These are phyloP conservation scores for Naja naja DNA, from an alignment of 2,113 vertebrate genomes.

Conservation along the genomic window DNA sequence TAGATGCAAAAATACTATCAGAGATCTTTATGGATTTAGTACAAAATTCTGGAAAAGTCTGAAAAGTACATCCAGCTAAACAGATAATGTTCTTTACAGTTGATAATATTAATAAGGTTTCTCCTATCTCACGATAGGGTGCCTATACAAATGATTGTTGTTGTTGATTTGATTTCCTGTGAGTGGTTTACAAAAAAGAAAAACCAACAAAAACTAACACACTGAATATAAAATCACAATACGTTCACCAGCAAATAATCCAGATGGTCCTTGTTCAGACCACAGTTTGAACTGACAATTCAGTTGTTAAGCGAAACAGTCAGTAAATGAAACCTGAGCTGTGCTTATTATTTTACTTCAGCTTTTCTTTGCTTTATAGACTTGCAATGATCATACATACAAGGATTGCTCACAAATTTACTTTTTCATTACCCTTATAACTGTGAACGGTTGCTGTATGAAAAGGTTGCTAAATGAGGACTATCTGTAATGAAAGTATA, in stretches of 20 bases:
- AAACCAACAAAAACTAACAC: not conserved
- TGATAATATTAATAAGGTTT: not conserved
- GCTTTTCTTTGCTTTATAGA: not conserved
- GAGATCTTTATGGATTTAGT: not conserved
- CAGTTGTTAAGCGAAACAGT: not conserved
- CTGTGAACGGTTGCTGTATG: not conserved
- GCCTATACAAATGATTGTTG: not conserved
- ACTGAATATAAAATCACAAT: not conserved
- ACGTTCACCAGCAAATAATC: not conserved
- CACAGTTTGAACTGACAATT: not conserved
- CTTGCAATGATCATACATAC: not conserved
- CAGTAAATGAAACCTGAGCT: not conserved
- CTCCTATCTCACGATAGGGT: not conserved
- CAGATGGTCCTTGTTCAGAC: not conserved
- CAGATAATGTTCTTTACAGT: not conserved
- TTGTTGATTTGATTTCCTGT: not conserved
- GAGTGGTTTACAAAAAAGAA: not conserved
- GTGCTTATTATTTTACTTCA: not conserved
- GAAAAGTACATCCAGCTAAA: not conserved
- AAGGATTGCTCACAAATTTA: not conserved
- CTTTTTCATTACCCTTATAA: not conserved
- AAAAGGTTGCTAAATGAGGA: not conserved
- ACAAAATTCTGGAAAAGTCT: not conserved
- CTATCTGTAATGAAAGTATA: not conserved
- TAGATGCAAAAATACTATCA: not conserved